Evolutionary conservation across 2,797 vertebrate species (phyloP).

Genomic region (Knipowitschia caucasica): DNA sequence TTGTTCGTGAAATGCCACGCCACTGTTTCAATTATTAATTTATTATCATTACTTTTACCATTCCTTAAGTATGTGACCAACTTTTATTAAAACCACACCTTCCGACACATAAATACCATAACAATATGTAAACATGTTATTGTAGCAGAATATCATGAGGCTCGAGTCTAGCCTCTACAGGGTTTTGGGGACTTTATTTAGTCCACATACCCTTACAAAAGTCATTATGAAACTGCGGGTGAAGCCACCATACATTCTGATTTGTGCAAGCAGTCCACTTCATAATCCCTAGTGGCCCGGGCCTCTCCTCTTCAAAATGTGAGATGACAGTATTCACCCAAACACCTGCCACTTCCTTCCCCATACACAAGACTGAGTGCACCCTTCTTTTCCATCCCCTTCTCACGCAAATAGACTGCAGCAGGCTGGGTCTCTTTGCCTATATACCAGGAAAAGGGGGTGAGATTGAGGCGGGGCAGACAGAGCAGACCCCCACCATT

Average conservation of each 20-base stretch:
- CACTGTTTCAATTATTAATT: too few species aligned
- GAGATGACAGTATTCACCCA: conserved; percentile 67
- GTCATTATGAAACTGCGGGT: too few species aligned
- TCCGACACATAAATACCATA: too few species aligned
- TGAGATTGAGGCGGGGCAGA: conserved; percentile 54
- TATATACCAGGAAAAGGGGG: conserved; percentile 47
- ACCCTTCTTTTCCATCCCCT: conserved; percentile 52
- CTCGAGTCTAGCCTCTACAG: too few species aligned
- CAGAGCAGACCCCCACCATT: conserved; percentile 64
- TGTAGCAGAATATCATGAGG: too few species aligned
- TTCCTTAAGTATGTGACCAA: too few species aligned
- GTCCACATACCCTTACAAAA: too few species aligned
- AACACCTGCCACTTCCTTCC: conserved; percentile 62
- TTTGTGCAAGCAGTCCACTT: conserved; percentile 3
- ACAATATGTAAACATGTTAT: too few species aligned
- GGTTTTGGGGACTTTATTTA: too few species aligned
- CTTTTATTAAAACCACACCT: too few species aligned
- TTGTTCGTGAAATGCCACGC: too few species aligned
- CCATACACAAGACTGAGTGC: conserved; percentile 33
- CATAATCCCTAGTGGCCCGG: conserved; percentile 47
- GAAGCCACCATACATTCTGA: background rate
- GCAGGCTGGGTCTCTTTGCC: conserved; percentile 53
- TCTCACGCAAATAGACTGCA: conserved; percentile 62
- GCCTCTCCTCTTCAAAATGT: conserved; percentile 52
- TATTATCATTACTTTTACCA: too few species aligned